Evolutionary conservation across 2,888 invertebrate species (phyloP).

Genomic region (Deilephila elpenor): DNA sequence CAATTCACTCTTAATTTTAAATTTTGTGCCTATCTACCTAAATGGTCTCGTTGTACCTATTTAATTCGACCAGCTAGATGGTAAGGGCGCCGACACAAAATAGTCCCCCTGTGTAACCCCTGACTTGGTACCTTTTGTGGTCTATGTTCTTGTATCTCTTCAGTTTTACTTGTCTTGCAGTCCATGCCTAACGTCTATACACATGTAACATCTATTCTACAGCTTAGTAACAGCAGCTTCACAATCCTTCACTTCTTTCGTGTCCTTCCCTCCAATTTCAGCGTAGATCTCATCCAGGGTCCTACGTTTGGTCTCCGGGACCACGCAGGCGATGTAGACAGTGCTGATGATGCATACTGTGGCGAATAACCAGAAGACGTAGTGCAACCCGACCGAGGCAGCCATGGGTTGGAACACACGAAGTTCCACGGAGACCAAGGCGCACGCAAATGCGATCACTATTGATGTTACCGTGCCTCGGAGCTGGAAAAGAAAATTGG

Average conservation of each 20-base stretch:
- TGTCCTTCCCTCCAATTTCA: conserved; percentile 64
- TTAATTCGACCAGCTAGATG: too few species aligned
- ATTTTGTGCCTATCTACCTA: too few species aligned
- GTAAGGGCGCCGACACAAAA: too few species aligned
- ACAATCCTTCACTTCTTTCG: conserved; percentile 55
- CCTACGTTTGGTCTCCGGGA: conserved; percentile 74
- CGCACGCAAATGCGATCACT: conserved; percentile 74
- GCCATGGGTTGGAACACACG: conserved; percentile 75
- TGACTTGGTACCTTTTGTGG: too few species aligned
- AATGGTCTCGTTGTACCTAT: too few species aligned
- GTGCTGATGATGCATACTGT: conserved; percentile 73
- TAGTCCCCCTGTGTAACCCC: too few species aligned
- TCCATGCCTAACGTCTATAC: not conserved
- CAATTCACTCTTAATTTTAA: too few species aligned
- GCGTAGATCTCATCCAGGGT: conserved; percentile 75
- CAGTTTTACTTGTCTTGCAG: too few species aligned
- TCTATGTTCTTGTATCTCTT: too few species aligned
- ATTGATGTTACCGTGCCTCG: conserved; percentile 77
- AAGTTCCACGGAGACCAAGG: conserved; percentile 70
- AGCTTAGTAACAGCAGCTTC: conserved; percentile 71
- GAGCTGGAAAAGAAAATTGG: conserved; percentile 56
- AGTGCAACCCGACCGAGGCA: conserved; percentile 62
- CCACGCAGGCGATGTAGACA: conserved; percentile 65
- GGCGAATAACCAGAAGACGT: conserved; percentile 74
- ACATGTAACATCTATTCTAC: conserved; percentile 42